A percentile compares a stretch with the other conserved stretches of the same genome.
Conservation (phyloP, 2,113 vertebrate genomes). For the Pseudorasbora parva region DNA sequence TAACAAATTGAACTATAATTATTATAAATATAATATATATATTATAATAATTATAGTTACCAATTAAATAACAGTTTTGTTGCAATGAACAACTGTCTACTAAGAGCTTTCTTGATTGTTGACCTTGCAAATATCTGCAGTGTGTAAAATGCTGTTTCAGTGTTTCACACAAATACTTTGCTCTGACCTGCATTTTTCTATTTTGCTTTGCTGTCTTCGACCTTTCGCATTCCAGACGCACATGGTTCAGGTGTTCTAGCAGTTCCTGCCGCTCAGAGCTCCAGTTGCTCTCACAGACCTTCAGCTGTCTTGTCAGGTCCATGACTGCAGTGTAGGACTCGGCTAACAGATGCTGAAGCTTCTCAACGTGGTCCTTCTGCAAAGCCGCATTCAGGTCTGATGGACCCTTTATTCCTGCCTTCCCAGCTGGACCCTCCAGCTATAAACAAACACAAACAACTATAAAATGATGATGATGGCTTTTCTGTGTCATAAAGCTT, state of each 20-base stretch:
- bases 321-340: conserved; percentile 85
- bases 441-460: conserved; percentile 51
- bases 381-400: conserved; percentile 78
- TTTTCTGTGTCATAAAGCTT: not conserved
- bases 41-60: not conserved
- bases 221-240: conserved; percentile 77
- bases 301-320: conserved; percentile 84
- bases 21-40: too few relatives aligned
- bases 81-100: not conserved
- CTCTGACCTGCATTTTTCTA: conserved; percentile 7
- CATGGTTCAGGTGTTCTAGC: conserved; percentile 79
- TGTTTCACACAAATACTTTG: not conserved
- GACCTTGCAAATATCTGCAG: too few relatives aligned
- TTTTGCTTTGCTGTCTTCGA: conserved; percentile 51
- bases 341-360: conserved; percentile 84
- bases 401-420: conserved; percentile 63
- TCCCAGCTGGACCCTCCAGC: conserved; percentile 80
- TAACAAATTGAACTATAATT: not conserved
- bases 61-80: not conserved
- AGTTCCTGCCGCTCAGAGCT: conserved; percentile 83
- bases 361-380: conserved; percentile 79
- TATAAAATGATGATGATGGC: too few relatives aligned
- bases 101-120: not conserved
- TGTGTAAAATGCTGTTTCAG: not conserved
- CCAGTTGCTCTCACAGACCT: conserved; percentile 84